Evolutionary conservation across 1,140 invertebrate genomes (phyloP), one percentile per base, ranked within the genome.

Genomic region (Drosophila nannoptera): DNA sequence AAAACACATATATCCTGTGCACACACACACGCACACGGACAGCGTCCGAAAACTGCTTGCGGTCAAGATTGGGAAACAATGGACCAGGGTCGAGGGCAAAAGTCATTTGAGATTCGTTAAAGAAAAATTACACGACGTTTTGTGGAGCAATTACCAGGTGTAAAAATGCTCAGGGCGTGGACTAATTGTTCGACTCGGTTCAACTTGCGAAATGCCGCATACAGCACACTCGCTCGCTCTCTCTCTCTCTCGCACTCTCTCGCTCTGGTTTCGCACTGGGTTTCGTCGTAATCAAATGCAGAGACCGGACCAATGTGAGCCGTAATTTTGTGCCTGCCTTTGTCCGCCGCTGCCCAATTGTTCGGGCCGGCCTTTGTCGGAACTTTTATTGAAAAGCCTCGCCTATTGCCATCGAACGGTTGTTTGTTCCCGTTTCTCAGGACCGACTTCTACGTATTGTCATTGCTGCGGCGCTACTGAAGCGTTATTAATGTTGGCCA

Each of bases 131-230:
- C 77, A 77, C 49, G 66, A 77, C 76, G 80, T 86, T 81, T 78
- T 77, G 75, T 80, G 82, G 71, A 81, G 77, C 81, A 87, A 86
- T 86, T 86, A 87, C 81, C 82, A 86, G 81, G 81, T 83, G 80
- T 83, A 84, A 84, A 73, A 67, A 62, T 45, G 60, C 65, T 74
- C 78, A 64, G 78, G 77, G 78, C 78, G 81, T 86, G 58, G 56
- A 86, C 82, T 87, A 86, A 86, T 86, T 86, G 82, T 87, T 76
- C 69, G 62, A 63, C 63, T 66, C 53, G 62, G 63, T 53, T 11
- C 62, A 33, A 66, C 35, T 73, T 76, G 69, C 65, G 58, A 78
- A 83, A 63, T 63, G 54, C 45, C 59, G n/a, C 48, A 36, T 68
- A 14, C 35, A 50, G 65, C 9, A 48, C 14, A 33, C 11, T 42